Percentiles rank a stretch among this genome's conserved stretches.
These are phyloP conservation scores for Typhlichthys subterraneus DNA, from an alignment of 2,797 vertebrate species.

Conservation along the genomic window DNA sequence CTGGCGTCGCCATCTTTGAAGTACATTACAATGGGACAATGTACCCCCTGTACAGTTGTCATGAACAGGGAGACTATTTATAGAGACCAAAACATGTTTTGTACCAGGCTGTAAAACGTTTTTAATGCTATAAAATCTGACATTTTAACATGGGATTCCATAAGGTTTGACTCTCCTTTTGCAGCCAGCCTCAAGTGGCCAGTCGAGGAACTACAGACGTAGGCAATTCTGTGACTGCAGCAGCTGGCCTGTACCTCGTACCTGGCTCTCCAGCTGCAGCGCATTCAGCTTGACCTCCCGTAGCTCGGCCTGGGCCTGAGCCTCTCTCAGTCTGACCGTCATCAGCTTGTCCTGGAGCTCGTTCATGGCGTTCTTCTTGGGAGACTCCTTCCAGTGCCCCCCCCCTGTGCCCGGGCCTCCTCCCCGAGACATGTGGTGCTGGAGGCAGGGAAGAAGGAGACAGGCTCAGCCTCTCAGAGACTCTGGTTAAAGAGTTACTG, in stretches of 20 bases:
- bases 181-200: too few species aligned
- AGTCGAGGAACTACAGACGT: too few species aligned
- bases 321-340: conserved; percentile 87
- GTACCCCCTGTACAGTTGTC: too few species aligned
- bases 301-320: conserved; percentile 89
- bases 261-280: conserved; percentile 93
- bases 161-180: too few species aligned
- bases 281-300: conserved; percentile 88
- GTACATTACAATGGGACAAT: too few species aligned
- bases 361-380: conserved; percentile 86
- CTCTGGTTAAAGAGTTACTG: not conserved
- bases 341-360: conserved; percentile 94
- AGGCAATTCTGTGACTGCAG: not conserved
- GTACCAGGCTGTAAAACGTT: too few species aligned
- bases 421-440: conserved; percentile 85
- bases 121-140: too few species aligned
- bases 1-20: too few species aligned
- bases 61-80: too few species aligned
- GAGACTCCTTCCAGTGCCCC: conserved; percentile 94
- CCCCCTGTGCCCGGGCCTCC: conserved; percentile 76
- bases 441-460: not conserved
- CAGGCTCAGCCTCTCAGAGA: not conserved
- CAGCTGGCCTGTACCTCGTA: conserved; percentile 44
- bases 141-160: too few species aligned
- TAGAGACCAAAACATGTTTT: too few species aligned